Conservation (phyloP, 2,888 invertebrate species). For the Oegoconia quadripuncta region DNA sequence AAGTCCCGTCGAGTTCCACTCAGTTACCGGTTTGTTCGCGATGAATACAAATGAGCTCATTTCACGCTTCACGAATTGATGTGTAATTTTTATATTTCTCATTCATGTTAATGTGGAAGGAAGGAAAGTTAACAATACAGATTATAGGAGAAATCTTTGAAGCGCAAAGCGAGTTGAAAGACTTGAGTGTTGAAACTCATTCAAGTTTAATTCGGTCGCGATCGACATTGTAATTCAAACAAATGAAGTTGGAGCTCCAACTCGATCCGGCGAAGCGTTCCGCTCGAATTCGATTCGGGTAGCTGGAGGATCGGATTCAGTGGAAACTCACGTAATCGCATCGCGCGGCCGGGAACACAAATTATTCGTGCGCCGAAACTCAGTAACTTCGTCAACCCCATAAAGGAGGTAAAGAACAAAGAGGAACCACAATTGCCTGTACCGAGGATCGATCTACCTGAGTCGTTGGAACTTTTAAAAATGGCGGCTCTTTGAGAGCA, state of each 20-base stretch:
- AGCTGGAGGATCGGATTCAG: constrained; percentile 62
- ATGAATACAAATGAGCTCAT: constrained; percentile 57
- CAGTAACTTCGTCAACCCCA: constrained; percentile 73
- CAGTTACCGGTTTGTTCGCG: constrained; percentile 60
- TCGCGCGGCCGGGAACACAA: constrained; percentile 70
- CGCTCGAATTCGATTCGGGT: constrained; percentile 55
- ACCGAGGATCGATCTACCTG: constrained; percentile 55
- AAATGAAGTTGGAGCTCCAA: constrained; percentile 47
- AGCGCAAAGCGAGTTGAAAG: constrained; percentile 12
- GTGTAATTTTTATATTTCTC: constrained; percentile 37
- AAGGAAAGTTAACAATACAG: constrained; percentile 7
- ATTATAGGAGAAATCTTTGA: constrained; percentile 9
- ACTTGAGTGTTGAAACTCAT: constrained; percentile 19
- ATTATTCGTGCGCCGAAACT: constrained; percentile 74
- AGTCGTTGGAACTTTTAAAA: constrained; percentile 72
- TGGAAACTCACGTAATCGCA: constrained; percentile 65
- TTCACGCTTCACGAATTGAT: constrained; percentile 37
- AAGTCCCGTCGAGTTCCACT: constrained; percentile 60
- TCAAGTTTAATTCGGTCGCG: constrained; percentile 33
- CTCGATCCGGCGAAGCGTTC: constrained; percentile 43
- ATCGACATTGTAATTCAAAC: constrained; percentile 43
- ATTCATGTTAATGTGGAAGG: constrained; percentile 30
- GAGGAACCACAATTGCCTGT: constrained; percentile 73
- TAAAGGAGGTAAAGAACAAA: constrained; percentile 73
- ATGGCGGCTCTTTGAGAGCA: constrained; percentile 73